Base-by-base conservation (phyloP, 2,888 invertebrate species). In the Leptinotarsa tumamoca region DNA sequence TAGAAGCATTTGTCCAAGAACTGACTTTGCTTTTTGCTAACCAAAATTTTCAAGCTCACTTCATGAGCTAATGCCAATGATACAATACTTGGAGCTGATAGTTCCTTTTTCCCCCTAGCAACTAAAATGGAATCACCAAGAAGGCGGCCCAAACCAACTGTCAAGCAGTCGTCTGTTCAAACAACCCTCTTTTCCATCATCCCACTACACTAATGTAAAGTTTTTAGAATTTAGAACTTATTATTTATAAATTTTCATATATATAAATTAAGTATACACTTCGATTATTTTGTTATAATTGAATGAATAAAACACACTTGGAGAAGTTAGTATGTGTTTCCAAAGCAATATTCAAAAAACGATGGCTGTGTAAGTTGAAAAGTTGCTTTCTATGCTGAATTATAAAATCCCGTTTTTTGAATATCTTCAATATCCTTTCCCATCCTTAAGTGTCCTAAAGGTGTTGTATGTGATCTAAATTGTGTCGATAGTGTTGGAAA, bases 281-380 rank as follows among this genome's bases (percentile, higher is more conserved):
- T 86, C 85, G 83, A 84, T 85, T 86, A 85, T 84, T 85, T 85
- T 85, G 85, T 86, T 84, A 86, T 86, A 86, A 84, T 86, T 85
- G 85, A 82, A 85, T 82, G 75, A 84, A 84, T 83, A 82, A 85
- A 85, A 80, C 76, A 83, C 80, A 82, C 77, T 77, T 75, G 78
- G 81, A 81, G 83, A 81, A 52, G 79, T 72, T 23, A 68, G 71
- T 75, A 72, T 61, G 27, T 75, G 67, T 79, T 75, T 80, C 82
- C 72, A 58, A 74, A 75, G 74, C 81, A 79, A 82, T 82, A 83
- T 81, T 81, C 80, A 79, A 80, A 78, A 77, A 80, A 81, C 79
- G 52, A 17, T 63, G 23, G 33, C 7, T 43, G 10, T 77, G 58
- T 52, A 70, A 67, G 14, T 17, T 17, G 33, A n/a, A 69, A 52